A percentile compares a stretch with the other conserved stretches of the same genome.
These are phyloP conservation scores for Metellina segmentata DNA, from an alignment of 2,888 invertebrate genomes.

Conservation along the genomic window DNA sequence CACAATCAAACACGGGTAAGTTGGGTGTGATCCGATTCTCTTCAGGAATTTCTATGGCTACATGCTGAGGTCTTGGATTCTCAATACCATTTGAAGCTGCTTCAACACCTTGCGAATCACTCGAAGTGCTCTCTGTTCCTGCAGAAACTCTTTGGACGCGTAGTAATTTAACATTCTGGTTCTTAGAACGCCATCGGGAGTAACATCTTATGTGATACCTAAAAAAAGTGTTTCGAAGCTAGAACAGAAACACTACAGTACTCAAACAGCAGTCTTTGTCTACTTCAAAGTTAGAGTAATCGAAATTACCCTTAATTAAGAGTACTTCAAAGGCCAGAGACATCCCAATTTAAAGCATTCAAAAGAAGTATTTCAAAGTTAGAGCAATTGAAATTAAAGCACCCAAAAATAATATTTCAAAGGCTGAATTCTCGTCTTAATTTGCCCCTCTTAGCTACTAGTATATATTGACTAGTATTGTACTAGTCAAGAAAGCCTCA, in stretches of 20 bases:
- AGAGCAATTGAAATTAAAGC: too few species aligned
- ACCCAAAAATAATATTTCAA: too few species aligned
- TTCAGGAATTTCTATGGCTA: slow-evolving; percentile 3
- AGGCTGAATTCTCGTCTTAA: too few species aligned
- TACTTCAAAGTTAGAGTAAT: too few species aligned
- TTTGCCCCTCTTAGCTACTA: too few species aligned
- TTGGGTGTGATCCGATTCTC: background rate
- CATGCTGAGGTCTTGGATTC: background rate
- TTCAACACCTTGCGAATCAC: background rate
- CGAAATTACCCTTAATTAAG: too few species aligned
- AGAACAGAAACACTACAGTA: background rate
- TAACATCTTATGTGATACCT: slow-evolving; percentile 61
- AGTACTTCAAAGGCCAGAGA: too few species aligned
- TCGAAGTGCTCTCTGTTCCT: slow-evolving; percentile 5
- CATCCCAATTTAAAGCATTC: too few species aligned
- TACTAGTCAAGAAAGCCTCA: too few species aligned
- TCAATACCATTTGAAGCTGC: background rate
- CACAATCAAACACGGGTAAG: background rate
- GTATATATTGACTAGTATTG: too few species aligned
- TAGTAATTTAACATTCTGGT: slow-evolving; percentile 67
- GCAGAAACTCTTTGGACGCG: slow-evolving; percentile 42
- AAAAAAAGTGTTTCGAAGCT: background rate
- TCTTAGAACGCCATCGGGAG: slow-evolving; percentile 51
- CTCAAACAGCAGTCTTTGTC: background rate
- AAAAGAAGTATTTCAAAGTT: too few species aligned